phyloP scores from a whole-genome alignment of 1,140 invertebrate species.

The Antheraea pernyi region DNA sequence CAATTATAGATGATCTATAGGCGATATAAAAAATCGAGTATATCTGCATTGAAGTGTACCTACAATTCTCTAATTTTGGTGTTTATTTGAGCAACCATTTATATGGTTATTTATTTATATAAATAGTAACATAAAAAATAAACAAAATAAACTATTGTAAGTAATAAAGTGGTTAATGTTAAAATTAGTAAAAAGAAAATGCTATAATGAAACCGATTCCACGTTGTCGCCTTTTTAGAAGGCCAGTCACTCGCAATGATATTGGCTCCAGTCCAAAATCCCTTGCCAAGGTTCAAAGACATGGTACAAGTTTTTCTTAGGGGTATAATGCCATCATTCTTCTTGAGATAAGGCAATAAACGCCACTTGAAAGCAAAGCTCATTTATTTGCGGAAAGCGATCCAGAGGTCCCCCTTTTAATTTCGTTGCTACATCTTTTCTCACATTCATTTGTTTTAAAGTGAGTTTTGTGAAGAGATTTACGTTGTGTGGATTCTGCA shows the following conservation, averaged over 20 bases:
- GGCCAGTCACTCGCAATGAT: conserved; percentile 47
- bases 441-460: conserved; percentile 55
- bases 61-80: too few relatives aligned
- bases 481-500: background rate
- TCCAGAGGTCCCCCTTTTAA: conserved; percentile 56
- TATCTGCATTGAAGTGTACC: too few relatives aligned
- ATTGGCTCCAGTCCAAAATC: conserved; percentile 64
- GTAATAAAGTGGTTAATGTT: background rate
- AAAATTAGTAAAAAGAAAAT: background rate
- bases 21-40: too few relatives aligned
- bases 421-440: conserved; percentile 40
- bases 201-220: conserved; percentile 21
- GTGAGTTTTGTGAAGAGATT: conserved; percentile 18
- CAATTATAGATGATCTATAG: too few relatives aligned
- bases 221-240: conserved; percentile 38
- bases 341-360: conserved; percentile 72
- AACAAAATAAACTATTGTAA: too few relatives aligned
- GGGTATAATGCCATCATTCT: conserved; percentile 69
- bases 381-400: conserved; percentile 65
- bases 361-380: conserved; percentile 65
- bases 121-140: too few relatives aligned
- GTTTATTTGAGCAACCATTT: too few relatives aligned
- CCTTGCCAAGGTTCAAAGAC: conserved; percentile 73
- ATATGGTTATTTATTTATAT: too few relatives aligned
- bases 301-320: conserved; percentile 50